Percentiles rank a stretch among this genome's conserved stretches.
Conservation (phyloP, 2,113 vertebrate genomes). For the Lontra canadensis region DNA sequence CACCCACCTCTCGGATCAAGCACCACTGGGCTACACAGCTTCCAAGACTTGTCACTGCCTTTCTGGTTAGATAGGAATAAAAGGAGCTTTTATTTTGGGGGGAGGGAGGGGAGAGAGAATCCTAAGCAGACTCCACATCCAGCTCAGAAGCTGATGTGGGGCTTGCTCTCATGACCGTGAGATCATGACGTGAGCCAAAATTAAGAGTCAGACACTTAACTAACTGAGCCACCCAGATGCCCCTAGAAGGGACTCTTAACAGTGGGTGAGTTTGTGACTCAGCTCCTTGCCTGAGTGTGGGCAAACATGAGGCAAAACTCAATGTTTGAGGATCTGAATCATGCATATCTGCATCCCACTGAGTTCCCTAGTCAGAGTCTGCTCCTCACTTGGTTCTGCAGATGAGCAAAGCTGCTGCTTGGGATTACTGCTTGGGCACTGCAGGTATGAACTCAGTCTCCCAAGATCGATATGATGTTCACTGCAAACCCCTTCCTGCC, state of each 20-base stretch:
- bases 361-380: background rate
- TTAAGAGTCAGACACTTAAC: background rate
- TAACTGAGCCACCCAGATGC: background rate
- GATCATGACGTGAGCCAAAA: background rate
- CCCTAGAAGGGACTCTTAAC: background rate
- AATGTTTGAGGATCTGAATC: background rate
- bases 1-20: background rate
- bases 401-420: background rate
- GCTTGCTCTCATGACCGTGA: background rate
- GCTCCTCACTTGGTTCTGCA: background rate
- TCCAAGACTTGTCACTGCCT: background rate
- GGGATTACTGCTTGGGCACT: background rate
- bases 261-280: background rate
- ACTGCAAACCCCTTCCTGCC: background rate
- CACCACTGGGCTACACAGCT: background rate
- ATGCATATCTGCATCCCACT: background rate
- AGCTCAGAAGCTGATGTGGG: background rate
- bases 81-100: background rate
- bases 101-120: background rate
- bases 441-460: background rate
- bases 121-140: background rate
- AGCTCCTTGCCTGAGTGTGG: background rate
- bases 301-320: background rate
- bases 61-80: background rate
- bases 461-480: background rate